These are phyloP conservation scores for Gallinago jamesoni DNA, from an alignment of 2,113 vertebrate species.

Conservation along the genomic window DNA sequence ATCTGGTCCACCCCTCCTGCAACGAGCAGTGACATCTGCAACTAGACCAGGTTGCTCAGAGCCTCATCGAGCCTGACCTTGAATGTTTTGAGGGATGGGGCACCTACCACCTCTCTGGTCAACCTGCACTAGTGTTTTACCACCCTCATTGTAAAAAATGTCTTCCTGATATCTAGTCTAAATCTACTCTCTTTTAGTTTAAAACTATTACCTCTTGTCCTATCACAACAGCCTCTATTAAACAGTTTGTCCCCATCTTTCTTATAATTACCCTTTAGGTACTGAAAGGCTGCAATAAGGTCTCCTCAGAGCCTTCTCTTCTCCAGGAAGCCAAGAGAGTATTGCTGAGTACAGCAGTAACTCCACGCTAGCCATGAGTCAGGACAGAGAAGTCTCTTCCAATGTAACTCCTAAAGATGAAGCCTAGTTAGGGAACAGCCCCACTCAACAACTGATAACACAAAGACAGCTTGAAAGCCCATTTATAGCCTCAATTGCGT, in stretches of 20 bases:
- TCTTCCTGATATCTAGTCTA: neutral
- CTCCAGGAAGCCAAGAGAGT: neutral
- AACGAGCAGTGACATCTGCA: neutral
- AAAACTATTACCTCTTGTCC: neutral
- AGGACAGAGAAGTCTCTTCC: neutral
- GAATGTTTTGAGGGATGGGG: neutral
- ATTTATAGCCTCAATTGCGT: fast-evolving
- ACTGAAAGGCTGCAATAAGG: fast-evolving
- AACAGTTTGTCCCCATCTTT: neutral
- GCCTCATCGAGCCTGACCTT: fast-evolving
- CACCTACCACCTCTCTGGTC: neutral
- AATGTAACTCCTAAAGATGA: neutral
- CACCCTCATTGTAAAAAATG: fast-evolving
- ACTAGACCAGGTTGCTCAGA: neutral
- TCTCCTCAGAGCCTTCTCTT: fast-evolving
- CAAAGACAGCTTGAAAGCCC: neutral
- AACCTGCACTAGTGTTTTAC: neutral
- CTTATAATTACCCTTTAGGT: neutral
- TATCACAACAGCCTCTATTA: neutral
- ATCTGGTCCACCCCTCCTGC: too few species aligned
- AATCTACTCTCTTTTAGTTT: neutral
- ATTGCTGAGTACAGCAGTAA: neutral
- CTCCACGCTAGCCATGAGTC: neutral
- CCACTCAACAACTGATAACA: neutral
- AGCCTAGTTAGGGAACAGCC: neutral